Base-by-base conservation (phyloP, 2,888 invertebrate genomes). In the Melieria omissa region DNA sequence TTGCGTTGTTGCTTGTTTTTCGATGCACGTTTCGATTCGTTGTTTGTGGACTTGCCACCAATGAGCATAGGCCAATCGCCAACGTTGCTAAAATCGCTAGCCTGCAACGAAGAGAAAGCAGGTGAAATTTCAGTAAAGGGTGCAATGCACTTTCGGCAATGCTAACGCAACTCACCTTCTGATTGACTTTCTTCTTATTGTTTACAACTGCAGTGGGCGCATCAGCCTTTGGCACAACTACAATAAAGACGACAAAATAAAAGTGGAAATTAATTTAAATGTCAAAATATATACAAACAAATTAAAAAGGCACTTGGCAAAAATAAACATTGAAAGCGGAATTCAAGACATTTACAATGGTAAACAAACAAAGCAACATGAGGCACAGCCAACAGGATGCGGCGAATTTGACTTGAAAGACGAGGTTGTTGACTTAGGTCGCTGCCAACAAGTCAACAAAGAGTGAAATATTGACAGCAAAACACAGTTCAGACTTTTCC, bases 61-160 rank as follows among this genome's bases (percentile, higher is more conserved):
- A 84, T 82, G 49, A 97, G 89, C 78, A 95, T 92, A 80, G 97
- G 97, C 97, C 97, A 97, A 88, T 96, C 96, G 78, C 94, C 93
- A 81, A 93, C 93, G 88, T 96, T 95, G 78, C 93, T 91, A 88
- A 96, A 94, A 87, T 94, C 93, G 85, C 94, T 93, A 77, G 94
- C 93, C 95, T 95, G 88, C 78, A 77, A 73, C 72, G 44, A 65
- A 7, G 16, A 46, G n/a, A 46, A 47, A 14, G 10, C 1, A 29
- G 42, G 41, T 29, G 29, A 29, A 29, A 29, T 41, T 41, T 60
- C 5, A 42, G 5, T n/a, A 6, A 42, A n/a, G 44, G 14, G 29
- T 29, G 29, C 29, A 29, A 29, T 29, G 29, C 29, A 29, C 29
- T 29, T 29, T 29, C 29, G 29, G 29, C 29, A 29, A 29, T 29